Conservation (phyloP, 2,888 invertebrate species). For the Alcis repandata region DNA sequence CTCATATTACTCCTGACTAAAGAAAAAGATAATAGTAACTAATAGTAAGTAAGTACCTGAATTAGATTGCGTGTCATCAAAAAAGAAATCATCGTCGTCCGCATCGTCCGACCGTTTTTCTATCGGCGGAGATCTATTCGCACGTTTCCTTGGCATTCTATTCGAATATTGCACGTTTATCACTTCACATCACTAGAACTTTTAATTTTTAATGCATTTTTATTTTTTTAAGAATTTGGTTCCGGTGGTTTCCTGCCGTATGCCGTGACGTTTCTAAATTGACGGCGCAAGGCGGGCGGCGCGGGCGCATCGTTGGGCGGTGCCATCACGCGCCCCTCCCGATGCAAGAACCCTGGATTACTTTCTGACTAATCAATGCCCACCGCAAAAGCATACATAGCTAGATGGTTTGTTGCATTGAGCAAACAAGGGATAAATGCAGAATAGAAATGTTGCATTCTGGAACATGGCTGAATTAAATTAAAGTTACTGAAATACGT, state of each 20-base stretch:
- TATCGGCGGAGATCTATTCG: slow-evolving; percentile 67
- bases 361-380: slow-evolving; percentile 63
- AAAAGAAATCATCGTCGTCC: slow-evolving; percentile 81
- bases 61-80: slow-evolving; percentile 79
- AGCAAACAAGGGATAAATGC: slow-evolving; percentile 39
- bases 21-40: too few species aligned
- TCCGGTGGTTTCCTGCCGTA: slow-evolving; percentile 56
- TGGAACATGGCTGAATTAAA: background rate
- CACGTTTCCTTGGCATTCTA: slow-evolving; percentile 78
- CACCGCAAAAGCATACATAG: slow-evolving; percentile 26
- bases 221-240: slow-evolving; percentile 37
- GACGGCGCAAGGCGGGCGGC: slow-evolving; percentile 78
- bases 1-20: too few species aligned
- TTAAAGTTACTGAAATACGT: background rate
- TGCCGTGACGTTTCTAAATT: slow-evolving; percentile 68
- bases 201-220: slow-evolving; percentile 21
- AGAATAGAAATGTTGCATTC: background rate
- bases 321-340: slow-evolving; percentile 75
- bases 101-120: slow-evolving; percentile 73
- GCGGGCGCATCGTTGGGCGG: slow-evolving; percentile 70
- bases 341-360: slow-evolving; percentile 59
- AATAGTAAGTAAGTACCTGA: slow-evolving; percentile 64
- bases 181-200: slow-evolving; percentile 50
- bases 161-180: slow-evolving; percentile 54
- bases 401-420: slow-evolving; percentile 42